A percentile compares a stretch with the other conserved stretches of the same genome.
These are phyloP conservation scores for Luehdorfia chinensis DNA, from an alignment of 1,140 invertebrate species.

Conservation along the genomic window DNA sequence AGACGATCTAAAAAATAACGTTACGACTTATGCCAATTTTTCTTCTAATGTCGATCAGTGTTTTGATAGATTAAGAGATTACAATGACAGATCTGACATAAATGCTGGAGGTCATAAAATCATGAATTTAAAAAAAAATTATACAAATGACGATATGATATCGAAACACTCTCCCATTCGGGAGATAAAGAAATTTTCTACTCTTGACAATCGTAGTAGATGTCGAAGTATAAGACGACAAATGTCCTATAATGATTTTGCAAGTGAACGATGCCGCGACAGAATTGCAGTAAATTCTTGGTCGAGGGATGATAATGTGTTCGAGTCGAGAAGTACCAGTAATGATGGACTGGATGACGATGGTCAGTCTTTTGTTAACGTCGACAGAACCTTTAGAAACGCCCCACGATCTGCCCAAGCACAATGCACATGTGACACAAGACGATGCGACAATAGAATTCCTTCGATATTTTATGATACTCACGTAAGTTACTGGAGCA, in stretches of 20 bases:
- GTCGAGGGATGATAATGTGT: constrained; percentile 48
- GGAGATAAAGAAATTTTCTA: constrained; percentile 62
- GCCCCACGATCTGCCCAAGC: constrained; percentile 48
- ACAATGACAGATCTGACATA: constrained; percentile 36
- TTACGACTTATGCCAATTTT: constrained; percentile 64
- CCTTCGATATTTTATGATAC: constrained; percentile 68
- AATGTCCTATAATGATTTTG: constrained; percentile 70
- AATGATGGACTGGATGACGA: constrained; percentile 54
- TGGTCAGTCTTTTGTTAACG: constrained; percentile 55
- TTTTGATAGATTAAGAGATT: constrained; percentile 59
- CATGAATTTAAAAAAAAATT: constrained; percentile 55
- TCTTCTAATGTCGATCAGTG: constrained; percentile 68
- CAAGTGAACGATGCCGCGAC: constrained; percentile 51
- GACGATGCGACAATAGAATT: constrained; percentile 47
- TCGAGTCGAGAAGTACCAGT: constrained; percentile 47
- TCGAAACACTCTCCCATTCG: constrained; percentile 41
- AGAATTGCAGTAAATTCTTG: constrained; percentile 42
- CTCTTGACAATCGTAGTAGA: constrained; percentile 64
- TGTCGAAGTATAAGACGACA: constrained; percentile 66
- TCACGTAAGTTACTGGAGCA: constrained; percentile 68
- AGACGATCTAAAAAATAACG: constrained; percentile 52
- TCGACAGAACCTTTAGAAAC: constrained; percentile 54
- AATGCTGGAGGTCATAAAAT: constrained; percentile 43
- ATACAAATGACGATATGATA: constrained; percentile 51
- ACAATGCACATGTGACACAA: constrained; percentile 60